phyloP scores from a whole-genome alignment of 2,113 vertebrate species.

The Empidonax alnorum region DNA sequence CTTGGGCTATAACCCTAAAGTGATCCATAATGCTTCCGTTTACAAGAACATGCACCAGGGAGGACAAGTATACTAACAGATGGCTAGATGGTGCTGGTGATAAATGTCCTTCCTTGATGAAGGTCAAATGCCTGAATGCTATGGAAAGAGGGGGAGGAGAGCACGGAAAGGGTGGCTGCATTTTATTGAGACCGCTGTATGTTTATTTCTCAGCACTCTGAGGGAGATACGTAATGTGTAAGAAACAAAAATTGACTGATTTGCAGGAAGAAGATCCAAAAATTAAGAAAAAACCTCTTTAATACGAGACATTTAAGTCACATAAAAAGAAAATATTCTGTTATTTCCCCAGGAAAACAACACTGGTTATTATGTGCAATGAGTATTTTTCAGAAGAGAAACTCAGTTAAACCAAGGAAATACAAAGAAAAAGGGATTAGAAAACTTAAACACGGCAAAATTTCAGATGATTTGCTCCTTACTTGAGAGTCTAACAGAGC shows the following conservation, averaged over 20 bases:
- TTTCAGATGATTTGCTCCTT: constrained; percentile 23
- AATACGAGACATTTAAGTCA: not conserved
- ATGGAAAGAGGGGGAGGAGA: not conserved
- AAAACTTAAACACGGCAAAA: constrained; percentile 22
- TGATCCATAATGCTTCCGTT: constrained; percentile 50
- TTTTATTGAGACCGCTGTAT: not conserved
- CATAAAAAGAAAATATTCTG: not conserved
- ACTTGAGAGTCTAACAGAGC: not conserved
- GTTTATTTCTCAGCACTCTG: not conserved
- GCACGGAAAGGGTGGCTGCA: not conserved
- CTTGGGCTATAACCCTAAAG: constrained; percentile 35
- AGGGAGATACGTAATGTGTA: accelerated
- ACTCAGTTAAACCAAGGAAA: constrained; percentile 50
- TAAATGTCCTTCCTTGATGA: constrained; percentile 32
- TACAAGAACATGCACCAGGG: constrained; percentile 14
- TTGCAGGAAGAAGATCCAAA: constrained; percentile 2
- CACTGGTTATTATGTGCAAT: not conserved
- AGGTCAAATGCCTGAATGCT: constrained; percentile 53
- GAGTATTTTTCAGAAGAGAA: constrained; percentile 28
- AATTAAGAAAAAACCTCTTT: not conserved
- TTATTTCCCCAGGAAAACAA: constrained; percentile 23
- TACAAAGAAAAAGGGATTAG: constrained; percentile 47
- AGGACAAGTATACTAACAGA: constrained; percentile 45
- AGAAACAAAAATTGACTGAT: not conserved
- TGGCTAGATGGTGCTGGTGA: constrained; percentile 25